Percentiles rank a stretch among this genome's conserved stretches.
These are phyloP conservation scores for Tyto alba DNA, from an alignment of 2,113 vertebrate genomes.

Conservation along the genomic window DNA sequence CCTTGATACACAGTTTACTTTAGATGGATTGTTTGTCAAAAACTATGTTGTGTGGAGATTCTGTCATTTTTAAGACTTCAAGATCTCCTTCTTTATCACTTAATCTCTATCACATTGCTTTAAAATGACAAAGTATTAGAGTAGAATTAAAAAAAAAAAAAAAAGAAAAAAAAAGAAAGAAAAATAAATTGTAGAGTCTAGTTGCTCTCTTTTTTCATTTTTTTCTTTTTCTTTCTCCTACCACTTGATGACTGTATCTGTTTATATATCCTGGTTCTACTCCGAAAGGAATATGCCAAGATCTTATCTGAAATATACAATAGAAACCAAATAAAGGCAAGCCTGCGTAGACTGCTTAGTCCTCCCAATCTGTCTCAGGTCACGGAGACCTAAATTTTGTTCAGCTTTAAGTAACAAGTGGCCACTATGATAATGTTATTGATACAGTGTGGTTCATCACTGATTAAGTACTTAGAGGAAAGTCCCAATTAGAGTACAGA, in stretches of 20 bases:
- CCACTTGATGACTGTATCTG: not conserved
- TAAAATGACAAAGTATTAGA: not conserved
- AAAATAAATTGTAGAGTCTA: not conserved
- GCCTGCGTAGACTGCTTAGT: not conserved
- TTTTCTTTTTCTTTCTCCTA: not conserved
- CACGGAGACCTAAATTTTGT: not conserved
- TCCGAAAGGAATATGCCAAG: not conserved
- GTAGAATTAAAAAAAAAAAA: not conserved
- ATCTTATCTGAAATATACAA: not conserved
- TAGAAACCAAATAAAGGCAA: not conserved
- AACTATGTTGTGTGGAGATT: not conserved
- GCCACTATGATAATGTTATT: not conserved
- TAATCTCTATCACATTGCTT: not conserved
- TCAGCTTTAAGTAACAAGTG: not conserved
- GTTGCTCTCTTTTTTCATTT: not conserved
- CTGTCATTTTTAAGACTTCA: not conserved
- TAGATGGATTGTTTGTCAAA: not conserved
- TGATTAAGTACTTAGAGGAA: not conserved
- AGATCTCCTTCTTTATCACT: not conserved
- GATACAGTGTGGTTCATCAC: not conserved
- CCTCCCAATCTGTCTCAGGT: not conserved
- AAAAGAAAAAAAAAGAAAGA: not conserved
- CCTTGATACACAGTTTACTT: not conserved
- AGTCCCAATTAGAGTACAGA: rapidly evolving
- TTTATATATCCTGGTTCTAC: not conserved